Evolutionary conservation across 2,113 vertebrate species (phyloP).

Genomic region (Macquaria australasica): DNA sequence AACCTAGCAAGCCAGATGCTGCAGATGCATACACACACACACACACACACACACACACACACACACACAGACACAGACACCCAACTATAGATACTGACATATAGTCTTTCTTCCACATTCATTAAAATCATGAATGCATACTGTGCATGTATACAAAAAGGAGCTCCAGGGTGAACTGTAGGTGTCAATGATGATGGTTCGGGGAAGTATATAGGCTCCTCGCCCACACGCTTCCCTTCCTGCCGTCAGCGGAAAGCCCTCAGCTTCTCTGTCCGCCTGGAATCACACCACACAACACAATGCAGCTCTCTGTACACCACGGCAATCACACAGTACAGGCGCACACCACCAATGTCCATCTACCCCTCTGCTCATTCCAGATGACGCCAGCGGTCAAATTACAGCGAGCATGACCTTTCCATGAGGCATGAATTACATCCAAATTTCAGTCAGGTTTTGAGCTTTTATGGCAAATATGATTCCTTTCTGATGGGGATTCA

Average conservation of each 20-base stretch:
- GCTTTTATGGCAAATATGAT: conserved; percentile 19
- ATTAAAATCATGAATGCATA: conserved; percentile 52
- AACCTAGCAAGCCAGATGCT: conserved; percentile 72
- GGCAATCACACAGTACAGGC: conserved; percentile 38
- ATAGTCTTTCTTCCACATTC: conserved; percentile 56
- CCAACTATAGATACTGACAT: conserved; percentile 45
- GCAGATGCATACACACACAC: conserved; percentile 44
- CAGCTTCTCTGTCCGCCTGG: conserved; percentile 56
- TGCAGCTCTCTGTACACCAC: conserved; percentile 57
- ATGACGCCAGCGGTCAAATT: conserved; percentile 35
- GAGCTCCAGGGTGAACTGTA: conserved; percentile 32
- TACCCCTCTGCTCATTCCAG: conserved; percentile 22
- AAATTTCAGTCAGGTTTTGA: conserved; percentile 15
- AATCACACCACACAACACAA: conserved; percentile 55
- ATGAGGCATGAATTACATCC: conserved; percentile 5
- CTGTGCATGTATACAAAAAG: conserved; percentile 40
- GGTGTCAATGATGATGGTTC: conserved; percentile 61
- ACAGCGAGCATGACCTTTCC: conserved; percentile 18
- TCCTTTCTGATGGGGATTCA: background rate
- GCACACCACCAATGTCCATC: conserved; percentile 29
- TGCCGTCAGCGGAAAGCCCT: conserved; percentile 57
- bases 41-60: conserved; percentile 9
- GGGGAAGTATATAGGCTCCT: conserved; percentile 33
- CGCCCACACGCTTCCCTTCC: conserved; percentile 61
- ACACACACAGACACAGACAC: conserved; percentile 36